A percentile compares a stretch with the other conserved stretches of the same genome.
Conservation (phyloP, 2,113 vertebrate genomes). For the Felis catus region DNA sequence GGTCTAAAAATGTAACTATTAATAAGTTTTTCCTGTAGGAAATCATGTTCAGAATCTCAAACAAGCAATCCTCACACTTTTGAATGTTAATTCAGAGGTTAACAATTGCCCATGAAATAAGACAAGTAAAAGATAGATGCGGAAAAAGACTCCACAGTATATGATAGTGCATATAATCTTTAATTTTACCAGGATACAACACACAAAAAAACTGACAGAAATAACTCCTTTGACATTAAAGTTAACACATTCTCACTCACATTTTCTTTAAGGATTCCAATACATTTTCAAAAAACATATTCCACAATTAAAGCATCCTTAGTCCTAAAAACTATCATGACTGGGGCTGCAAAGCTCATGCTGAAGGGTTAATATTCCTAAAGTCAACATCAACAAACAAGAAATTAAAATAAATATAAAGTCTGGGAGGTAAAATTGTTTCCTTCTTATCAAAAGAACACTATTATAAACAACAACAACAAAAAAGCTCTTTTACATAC, state of each 20-base stretch:
- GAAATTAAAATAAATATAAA: conserved; percentile 57
- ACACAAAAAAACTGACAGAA: conserved; percentile 36
- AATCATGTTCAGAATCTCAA: conserved; percentile 13
- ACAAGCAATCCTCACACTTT: conserved; percentile 37
- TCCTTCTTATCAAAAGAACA: conserved; percentile 40
- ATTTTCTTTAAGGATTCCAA: conserved; percentile 43
- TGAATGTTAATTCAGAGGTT: conserved; percentile 35
- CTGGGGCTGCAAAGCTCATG: conserved; percentile 20
- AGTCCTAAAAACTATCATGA: conserved; percentile 40
- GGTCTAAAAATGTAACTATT: conserved; percentile 35
- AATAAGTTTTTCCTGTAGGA: conserved; percentile 2
- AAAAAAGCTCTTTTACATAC: not conserved
- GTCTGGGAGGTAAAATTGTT: conserved; percentile 37
- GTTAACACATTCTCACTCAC: not conserved
- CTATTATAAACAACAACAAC: conserved; percentile 18
- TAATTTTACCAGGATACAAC: conserved; percentile 31
- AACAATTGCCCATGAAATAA: conserved; percentile 45
- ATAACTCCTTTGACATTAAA: conserved; percentile 29
- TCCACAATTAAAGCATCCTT: conserved; percentile 27
- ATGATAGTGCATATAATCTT: not conserved
- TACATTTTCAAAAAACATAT: not conserved
- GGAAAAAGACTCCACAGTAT: conserved; percentile 39
- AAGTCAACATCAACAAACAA: conserved; percentile 35
- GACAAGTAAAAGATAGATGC: conserved; percentile 6
- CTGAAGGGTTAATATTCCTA: conserved; percentile 14